These are phyloP conservation scores for Abrostola triplasia DNA, from an alignment of 2,888 invertebrate genomes.

Conservation along the genomic window DNA sequence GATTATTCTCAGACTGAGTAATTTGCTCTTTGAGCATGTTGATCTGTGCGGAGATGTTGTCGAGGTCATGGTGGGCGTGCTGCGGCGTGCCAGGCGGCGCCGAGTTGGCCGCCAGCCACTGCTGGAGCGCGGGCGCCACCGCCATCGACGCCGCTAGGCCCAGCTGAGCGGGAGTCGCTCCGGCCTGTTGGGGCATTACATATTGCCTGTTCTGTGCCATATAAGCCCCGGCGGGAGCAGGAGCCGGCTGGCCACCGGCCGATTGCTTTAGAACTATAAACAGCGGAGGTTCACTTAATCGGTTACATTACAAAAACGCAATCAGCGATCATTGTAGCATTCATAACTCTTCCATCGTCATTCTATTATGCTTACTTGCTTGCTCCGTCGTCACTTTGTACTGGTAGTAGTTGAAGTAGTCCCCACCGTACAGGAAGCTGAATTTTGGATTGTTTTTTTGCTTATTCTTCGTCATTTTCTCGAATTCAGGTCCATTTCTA, in stretches of 20 bases:
- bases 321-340: constrained; percentile 79
- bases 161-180: constrained; percentile 87
- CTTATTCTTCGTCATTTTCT: constrained; percentile 99
- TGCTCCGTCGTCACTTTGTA: constrained; percentile 98
- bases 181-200: constrained; percentile 88
- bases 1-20: constrained; percentile 97
- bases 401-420: constrained; percentile 98
- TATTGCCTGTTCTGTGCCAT: constrained; percentile 89
- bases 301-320: constrained; percentile 77
- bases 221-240: constrained; percentile 86
- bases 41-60: constrained; percentile 93
- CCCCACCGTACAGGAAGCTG: constrained; percentile 98
- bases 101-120: constrained; percentile 83
- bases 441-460: constrained; percentile 99
- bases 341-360: constrained; percentile 67
- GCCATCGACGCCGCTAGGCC: constrained; percentile 87
- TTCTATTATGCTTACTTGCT: constrained; percentile 92
- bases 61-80: constrained; percentile 74
- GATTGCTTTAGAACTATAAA: constrained; percentile 94
- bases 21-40: constrained; percentile 96
- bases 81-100: constrained; percentile 69
- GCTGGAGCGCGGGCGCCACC: constrained; percentile 83
- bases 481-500: constrained; percentile 99
- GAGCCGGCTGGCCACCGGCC: constrained; percentile 86
- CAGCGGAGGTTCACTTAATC: constrained; percentile 87